Conservation (phyloP, 1,140 invertebrate species). For the Meloidogyne floridensis region DNA sequence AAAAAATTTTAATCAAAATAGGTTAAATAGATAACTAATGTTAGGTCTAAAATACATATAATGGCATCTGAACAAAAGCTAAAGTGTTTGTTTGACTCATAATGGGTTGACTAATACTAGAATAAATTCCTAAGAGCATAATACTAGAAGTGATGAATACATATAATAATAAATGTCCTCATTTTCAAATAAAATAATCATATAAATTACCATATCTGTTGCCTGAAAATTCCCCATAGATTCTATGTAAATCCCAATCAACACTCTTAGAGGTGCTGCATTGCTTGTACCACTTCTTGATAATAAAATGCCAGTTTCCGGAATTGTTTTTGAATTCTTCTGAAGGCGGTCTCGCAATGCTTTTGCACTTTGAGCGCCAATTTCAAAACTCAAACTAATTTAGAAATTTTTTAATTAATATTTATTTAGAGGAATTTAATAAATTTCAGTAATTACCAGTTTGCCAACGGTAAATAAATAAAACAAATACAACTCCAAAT, state of each 20-base stretch:
- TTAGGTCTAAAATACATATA: too few species aligned
- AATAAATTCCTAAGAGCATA: too few species aligned
- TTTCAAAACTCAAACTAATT: slow-evolving; percentile 1
- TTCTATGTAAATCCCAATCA: slow-evolving; percentile 59
- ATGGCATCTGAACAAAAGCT: too few species aligned
- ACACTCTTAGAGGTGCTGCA: slow-evolving; percentile 42
- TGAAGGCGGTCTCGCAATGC: slow-evolving; percentile 35
- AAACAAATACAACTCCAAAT: neutral
- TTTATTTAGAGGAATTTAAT: too few species aligned
- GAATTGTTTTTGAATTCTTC: slow-evolving; percentile 33
- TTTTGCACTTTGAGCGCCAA: neutral
- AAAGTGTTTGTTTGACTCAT: too few species aligned
- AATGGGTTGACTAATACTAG: too few species aligned
- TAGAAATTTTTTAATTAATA: neutral
- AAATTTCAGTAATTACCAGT: neutral
- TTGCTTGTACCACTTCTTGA: neutral
- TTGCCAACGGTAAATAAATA: neutral
- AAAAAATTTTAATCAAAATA: too few species aligned
- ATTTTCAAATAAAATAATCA: neutral
- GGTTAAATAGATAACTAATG: too few species aligned
- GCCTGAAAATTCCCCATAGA: slow-evolving; percentile 51
- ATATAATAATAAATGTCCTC: neutral
- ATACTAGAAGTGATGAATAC: too few species aligned
- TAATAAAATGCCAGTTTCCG: slow-evolving; percentile 11
- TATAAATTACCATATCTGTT: slow-evolving; percentile 24